Conservation (phyloP, 2,888 invertebrate genomes). For the Nomada goodeniana region DNA sequence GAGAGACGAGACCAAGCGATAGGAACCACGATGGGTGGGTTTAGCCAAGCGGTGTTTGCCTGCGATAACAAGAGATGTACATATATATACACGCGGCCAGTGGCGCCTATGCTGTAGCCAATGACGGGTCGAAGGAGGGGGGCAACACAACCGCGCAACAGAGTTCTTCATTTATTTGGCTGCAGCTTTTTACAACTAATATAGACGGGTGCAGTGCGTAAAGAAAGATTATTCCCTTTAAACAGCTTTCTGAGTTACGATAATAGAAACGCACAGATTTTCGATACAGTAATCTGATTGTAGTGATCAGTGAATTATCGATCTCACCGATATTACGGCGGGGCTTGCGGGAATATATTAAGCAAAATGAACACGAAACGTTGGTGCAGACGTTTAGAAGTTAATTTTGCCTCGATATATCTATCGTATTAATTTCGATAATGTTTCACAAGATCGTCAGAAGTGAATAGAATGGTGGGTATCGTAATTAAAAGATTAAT, state of each 20-base stretch:
- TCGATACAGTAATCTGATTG: too few relatives aligned
- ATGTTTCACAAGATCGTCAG: too few relatives aligned
- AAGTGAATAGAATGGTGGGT: too few relatives aligned
- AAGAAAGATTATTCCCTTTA: slow-evolving; percentile 8
- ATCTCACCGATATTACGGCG: too few relatives aligned
- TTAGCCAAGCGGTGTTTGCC: slow-evolving; percentile 66
- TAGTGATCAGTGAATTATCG: too few relatives aligned
- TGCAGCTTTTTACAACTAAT: slow-evolving; percentile 45
- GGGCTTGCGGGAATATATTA: too few relatives aligned
- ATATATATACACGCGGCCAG: slow-evolving; percentile 37
- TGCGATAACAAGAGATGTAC: slow-evolving; percentile 62
- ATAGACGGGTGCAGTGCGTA: slow-evolving; percentile 30
- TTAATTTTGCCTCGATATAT: too few relatives aligned
- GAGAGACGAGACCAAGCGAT: slow-evolving; percentile 51
- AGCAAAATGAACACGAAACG: too few relatives aligned
- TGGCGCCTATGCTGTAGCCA: slow-evolving; percentile 64
- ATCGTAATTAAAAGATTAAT: slow-evolving; percentile 3
- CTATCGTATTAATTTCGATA: too few relatives aligned
- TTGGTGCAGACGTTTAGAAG: too few relatives aligned
- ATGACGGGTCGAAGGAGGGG: slow-evolving; percentile 41
- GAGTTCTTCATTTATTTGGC: slow-evolving; percentile 45
- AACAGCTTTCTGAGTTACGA: too few relatives aligned
- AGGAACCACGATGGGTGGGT: slow-evolving; percentile 50
- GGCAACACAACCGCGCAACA: slow-evolving; percentile 45
- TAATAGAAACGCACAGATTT: too few relatives aligned